Conservation (phyloP, 64 coral and sea anemone species). For the Exaiptasia diaphana region DNA sequence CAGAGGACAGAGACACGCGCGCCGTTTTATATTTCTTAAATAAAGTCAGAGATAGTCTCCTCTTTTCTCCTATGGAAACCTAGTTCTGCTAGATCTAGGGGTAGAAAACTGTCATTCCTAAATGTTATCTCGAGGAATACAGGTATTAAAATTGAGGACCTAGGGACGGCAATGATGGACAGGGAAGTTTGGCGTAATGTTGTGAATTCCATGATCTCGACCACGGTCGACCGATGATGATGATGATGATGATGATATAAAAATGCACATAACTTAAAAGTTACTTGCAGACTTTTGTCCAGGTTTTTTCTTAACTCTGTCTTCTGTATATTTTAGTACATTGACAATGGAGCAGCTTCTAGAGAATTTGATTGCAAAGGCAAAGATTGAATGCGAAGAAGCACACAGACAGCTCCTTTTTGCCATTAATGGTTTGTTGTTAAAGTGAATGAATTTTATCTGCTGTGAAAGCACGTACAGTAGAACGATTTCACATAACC, state of each 20-base stretch:
- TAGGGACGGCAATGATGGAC: no score
- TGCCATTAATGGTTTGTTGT: slow-evolving; percentile 79
- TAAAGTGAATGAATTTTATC: neutral
- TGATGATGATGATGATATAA: neutral
- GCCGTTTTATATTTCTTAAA: no score
- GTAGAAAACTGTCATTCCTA: no score
- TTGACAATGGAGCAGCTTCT: slow-evolving; percentile 95
- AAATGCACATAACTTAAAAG: neutral
- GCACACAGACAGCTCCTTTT: slow-evolving; percentile 90
- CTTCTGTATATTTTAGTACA: slow-evolving; percentile 43
- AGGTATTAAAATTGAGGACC: no score
- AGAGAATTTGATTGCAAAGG: slow-evolving; percentile 79
- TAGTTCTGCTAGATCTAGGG: no score
- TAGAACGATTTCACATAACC: no score
- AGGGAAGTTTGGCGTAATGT: no score
- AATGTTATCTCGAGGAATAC: no score
- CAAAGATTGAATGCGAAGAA: slow-evolving; percentile 87
- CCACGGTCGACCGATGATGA: neutral
- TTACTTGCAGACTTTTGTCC: neutral
- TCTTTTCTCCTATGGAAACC: no score
- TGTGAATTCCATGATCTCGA: neutral
- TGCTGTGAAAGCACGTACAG: neutral
- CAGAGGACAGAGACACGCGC: no score
- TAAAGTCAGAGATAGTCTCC: no score
- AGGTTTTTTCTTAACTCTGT: neutral